Conservation (phyloP, 2,797 vertebrate genomes). For the Petrocephalus schoutedeni region DNA sequence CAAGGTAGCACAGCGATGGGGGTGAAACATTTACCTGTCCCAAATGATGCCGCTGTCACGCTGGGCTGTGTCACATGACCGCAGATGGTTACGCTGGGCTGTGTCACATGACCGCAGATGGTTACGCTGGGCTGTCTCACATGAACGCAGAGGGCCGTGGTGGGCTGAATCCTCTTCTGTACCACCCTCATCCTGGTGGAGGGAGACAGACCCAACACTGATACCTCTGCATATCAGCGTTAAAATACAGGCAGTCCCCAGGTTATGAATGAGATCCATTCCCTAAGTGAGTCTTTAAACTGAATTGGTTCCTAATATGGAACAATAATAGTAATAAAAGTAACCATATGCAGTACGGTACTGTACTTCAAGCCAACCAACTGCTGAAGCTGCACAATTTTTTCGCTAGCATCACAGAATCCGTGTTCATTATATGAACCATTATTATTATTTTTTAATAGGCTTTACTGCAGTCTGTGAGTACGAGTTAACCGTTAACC, state of each 20-base stretch:
- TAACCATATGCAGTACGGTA: neutral
- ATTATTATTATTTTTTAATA: too few species aligned
- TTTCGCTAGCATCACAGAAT: too few species aligned
- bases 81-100: slow-evolving; percentile 35
- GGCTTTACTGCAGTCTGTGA: too few species aligned
- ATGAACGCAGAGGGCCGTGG: slow-evolving; percentile 34
- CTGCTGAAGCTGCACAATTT: too few species aligned
- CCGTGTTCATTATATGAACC: too few species aligned
- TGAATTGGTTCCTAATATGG: neutral
- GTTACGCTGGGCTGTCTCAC: slow-evolving; percentile 37
- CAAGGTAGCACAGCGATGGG: neutral
- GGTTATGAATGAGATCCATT: too few species aligned
- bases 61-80: slow-evolving; percentile 35
- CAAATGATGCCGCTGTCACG: slow-evolving; percentile 49
- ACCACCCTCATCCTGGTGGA: slow-evolving; percentile 60
- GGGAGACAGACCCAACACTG: slow-evolving; percentile 10
- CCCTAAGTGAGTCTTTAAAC: neutral
- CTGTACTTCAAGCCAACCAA: neutral
- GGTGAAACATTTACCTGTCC: slow-evolving; percentile 54
- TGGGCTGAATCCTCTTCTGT: slow-evolving; percentile 48
- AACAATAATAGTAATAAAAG: neutral
- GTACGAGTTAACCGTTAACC: neutral
- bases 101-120: neutral
- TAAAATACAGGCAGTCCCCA: neutral
- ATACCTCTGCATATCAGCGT: neutral